Evolutionary conservation across 2,113 vertebrate genomes (phyloP).

Genomic region (Bubalus kerabau): DNA sequence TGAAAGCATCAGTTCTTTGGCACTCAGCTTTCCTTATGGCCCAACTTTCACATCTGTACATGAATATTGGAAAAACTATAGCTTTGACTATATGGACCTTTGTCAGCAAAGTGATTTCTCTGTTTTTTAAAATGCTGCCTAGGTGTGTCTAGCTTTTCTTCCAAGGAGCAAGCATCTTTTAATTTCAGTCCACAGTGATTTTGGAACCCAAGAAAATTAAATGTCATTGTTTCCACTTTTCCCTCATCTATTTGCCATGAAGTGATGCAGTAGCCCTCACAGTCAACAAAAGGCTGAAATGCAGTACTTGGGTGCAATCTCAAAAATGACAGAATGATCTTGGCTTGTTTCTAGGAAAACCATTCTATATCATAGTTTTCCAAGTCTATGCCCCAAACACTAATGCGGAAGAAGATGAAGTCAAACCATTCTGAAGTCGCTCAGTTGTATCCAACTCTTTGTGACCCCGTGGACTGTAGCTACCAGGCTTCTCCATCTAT

Average conservation of each 20-base stretch:
- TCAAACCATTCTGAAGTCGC: fast-evolving
- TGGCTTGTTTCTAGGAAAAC: not conserved
- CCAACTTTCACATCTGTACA: not conserved
- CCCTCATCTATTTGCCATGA: not conserved
- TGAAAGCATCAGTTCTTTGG: not conserved
- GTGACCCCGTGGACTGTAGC: too few species aligned
- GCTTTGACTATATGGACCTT: not conserved
- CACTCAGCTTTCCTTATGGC: not conserved
- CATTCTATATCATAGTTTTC: not conserved
- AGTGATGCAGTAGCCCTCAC: not conserved
- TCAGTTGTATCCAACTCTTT: too few species aligned
- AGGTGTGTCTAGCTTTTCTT: not conserved
- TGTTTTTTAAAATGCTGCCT: not conserved
- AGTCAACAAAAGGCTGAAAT: not conserved
- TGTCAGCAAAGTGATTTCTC: not conserved
- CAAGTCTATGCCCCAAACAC: not conserved
- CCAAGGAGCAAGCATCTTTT: not conserved
- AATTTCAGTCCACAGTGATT: not conserved
- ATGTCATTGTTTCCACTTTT: not conserved
- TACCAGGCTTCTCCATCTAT: too few species aligned
- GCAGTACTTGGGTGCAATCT: not conserved
- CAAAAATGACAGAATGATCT: not conserved
- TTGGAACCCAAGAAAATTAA: not conserved
- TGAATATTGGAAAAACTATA: not conserved
- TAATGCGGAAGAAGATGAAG: not conserved